These are phyloP conservation scores for Erebia ligea DNA, from an alignment of 2,888 invertebrate genomes.

Conservation along the genomic window DNA sequence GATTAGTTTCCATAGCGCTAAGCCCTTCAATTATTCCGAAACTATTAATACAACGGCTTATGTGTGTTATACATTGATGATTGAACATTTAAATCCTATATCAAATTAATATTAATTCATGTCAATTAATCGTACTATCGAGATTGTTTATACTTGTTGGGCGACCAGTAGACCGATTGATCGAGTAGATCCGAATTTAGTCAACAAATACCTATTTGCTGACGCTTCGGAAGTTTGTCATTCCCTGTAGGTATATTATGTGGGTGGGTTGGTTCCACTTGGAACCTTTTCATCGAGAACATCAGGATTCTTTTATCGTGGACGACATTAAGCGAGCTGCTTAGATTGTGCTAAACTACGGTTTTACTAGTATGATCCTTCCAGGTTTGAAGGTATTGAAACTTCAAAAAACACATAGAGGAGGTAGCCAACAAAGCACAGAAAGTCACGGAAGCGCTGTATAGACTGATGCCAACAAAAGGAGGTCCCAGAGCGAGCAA, in stretches of 20 bases:
- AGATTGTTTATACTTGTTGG: constrained; percentile 22
- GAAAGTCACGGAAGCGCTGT: too few species aligned
- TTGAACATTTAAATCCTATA: constrained; percentile 33
- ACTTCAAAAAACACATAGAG: too few species aligned
- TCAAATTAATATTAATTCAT: constrained; percentile 37
- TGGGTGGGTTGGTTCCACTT: constrained; percentile 51
- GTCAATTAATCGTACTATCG: constrained; percentile 36
- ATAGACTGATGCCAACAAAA: too few species aligned
- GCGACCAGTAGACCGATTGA: constrained; percentile 37
- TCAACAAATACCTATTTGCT: constrained; percentile 70
- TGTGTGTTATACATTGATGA: constrained; percentile 13
- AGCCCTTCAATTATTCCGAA: constrained; percentile 26
- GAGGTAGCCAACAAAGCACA: too few species aligned
- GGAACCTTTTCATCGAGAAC: constrained; percentile 33
- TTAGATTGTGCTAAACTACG: too few species aligned
- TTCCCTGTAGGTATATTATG: constrained; percentile 60
- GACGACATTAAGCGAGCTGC: too few species aligned
- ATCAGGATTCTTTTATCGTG: neutral
- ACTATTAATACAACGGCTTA: constrained; percentile 13
- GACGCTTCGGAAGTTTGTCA: constrained; percentile 70
- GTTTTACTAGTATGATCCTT: too few species aligned
- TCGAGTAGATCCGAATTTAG: constrained; percentile 52
- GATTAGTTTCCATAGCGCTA: constrained; percentile 28
- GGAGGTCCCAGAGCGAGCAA: too few species aligned
- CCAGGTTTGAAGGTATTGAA: too few species aligned